A percentile compares a stretch with the other conserved stretches of the same genome.
These are phyloP conservation scores for Polydrusus tereticollis DNA, from an alignment of 2,888 invertebrate genomes.

Conservation along the genomic window DNA sequence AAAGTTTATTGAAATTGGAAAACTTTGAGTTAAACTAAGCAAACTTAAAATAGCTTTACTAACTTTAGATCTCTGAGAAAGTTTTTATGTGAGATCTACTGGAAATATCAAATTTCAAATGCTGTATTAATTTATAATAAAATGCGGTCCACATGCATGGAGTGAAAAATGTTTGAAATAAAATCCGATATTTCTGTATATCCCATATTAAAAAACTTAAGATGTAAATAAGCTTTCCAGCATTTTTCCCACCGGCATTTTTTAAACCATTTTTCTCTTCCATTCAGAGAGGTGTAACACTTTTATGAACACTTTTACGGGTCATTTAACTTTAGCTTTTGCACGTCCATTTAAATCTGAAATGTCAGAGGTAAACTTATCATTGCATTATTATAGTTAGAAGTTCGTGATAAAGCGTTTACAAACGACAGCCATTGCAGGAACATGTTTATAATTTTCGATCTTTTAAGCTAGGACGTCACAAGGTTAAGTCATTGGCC, in stretches of 20 bases:
- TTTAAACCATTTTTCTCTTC: neutral
- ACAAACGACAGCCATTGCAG: neutral
- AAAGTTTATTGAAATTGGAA: constrained; percentile 20
- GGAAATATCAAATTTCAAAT: no score
- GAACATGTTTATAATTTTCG: neutral
- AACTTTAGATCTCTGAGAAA: neutral
- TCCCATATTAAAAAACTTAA: no score
- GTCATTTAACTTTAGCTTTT: constrained; percentile 23
- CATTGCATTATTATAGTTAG: neutral
- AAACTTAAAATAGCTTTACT: constrained; percentile 3
- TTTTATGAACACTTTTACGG: constrained; percentile 24
- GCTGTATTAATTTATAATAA: no score
- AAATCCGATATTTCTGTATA: no score
- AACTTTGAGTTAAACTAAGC: constrained; percentile 5
- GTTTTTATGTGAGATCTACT: no score
- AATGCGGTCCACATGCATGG: no score
- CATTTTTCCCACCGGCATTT: neutral
- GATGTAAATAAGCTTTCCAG: no score
- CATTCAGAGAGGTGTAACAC: neutral
- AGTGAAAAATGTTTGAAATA: no score
- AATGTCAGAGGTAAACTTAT: constrained; percentile 24
- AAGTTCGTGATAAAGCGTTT: constrained; percentile 2
- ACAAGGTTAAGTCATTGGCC: no score
- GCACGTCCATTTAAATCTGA: constrained; percentile 9
- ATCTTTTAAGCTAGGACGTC: no score